Base-by-base conservation (phyloP, 2,113 vertebrate genomes). In the Carollia perspicillata region DNA sequence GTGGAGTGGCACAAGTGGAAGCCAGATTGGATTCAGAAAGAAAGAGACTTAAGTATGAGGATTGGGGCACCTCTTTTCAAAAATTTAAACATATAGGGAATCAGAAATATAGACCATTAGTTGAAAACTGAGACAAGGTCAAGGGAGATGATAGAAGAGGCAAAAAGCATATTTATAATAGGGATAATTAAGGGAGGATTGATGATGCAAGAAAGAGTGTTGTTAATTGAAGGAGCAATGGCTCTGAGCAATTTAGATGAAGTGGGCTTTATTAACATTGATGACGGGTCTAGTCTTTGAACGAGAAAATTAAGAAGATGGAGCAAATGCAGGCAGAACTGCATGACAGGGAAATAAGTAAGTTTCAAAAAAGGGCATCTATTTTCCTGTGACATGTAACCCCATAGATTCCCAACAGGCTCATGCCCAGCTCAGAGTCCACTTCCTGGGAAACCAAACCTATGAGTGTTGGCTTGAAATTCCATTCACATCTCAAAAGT, bases 261-360 rank as follows among this genome's bases (percentile, higher is more conserved):
- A 44, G 2, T 33, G 44, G 44, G 28, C 22, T 33, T 49, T 22
- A 26, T 28, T 35, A 20, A 33, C 14, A 35, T 53, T 5, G 35
- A 40, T 1, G 35, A 71, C 35, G 40, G 49, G 58, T 35, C 49
- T 23, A 16, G 26, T 40, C 71, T 60, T 55, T n/a, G 49, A 42
- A 58, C 18, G 17, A 72, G 26, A 18, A 66, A 60, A 28, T 40
- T 72, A 42, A 30, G 13, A 22, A 8, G 22, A 63, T 4, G 9
- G 28, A 44, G 22, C 8, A 11, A 18, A 60, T 18, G 65, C 18
- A 55, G 44, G 9, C 5, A 23, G 18, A 37, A 14, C 17, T 20
- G 55, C 8, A 1, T 0, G 1, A 10, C 3, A 17, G 51, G 33
- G 28, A 5, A 35, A 68, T 23, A n/a, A 11, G 11, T 35, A 69